A percentile compares a stretch with the other conserved stretches of the same genome.
phyloP scores from a whole-genome alignment of 1,140 invertebrate genomes.

The Halesus radiatus region DNA sequence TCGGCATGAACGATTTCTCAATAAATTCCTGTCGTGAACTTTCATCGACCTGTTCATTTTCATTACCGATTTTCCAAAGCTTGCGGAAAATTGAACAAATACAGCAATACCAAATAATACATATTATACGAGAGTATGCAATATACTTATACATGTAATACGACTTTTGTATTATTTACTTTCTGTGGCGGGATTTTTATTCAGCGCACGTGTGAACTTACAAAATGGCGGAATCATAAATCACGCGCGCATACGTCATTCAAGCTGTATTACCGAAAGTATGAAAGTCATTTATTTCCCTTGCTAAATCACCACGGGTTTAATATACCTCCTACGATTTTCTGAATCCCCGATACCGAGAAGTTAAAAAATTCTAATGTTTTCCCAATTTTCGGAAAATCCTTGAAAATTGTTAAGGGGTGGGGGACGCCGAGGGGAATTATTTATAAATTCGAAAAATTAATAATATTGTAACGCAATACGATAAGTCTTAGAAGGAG shows the following conservation, averaged over 20 bases:
- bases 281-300: constrained; percentile 42
- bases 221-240: constrained; percentile 28
- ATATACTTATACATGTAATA: neutral
- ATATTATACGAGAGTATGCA: too few species aligned
- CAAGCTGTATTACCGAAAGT: constrained; percentile 29
- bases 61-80: neutral
- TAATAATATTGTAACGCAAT: too few species aligned
- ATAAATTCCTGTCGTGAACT: too few species aligned
- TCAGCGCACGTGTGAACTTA: constrained; percentile 12
- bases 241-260: constrained; percentile 37
- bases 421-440: too few species aligned
- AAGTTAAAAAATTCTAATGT: neutral
- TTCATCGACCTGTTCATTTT: too few species aligned
- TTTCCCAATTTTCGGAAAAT: too few species aligned
- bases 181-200: neutral
- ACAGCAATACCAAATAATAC: too few species aligned
- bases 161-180: neutral
- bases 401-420: too few species aligned
- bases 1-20: too few species aligned
- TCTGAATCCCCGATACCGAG: constrained; percentile 13
- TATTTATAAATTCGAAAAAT: too few species aligned
- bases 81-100: neutral
- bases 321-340: neutral
- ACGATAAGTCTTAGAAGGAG: too few species aligned
- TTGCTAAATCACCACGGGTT: constrained; percentile 12